Evolutionary conservation across 2,797 vertebrate species (phyloP).

Genomic region (Nannoperca australis): DNA sequence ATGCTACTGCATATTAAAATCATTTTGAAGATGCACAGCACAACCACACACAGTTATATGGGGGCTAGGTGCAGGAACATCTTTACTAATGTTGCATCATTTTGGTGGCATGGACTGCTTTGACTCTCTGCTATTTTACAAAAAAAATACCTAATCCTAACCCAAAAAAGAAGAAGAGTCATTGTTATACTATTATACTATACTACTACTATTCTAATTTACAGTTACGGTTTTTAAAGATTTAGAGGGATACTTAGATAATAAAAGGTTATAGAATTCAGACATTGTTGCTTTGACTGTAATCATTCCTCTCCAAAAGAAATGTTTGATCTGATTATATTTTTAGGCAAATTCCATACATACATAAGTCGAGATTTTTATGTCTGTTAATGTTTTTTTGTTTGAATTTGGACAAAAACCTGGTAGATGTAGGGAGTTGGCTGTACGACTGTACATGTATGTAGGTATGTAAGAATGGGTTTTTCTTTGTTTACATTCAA

Average conservation of each 20-base stretch:
- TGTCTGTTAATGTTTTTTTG: no score
- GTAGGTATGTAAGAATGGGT: not conserved
- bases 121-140: not conserved
- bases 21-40: slow-evolving; percentile 4
- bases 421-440: not conserved
- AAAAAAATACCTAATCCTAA: not conserved
- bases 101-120: not conserved
- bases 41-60: not conserved
- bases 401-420: no score
- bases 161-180: not conserved
- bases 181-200: not conserved
- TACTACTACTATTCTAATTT: not conserved
- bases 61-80: not conserved
- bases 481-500: not conserved
- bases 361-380: no score
- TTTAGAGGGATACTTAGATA: not conserved
- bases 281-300: no score
- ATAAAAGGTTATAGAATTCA: not conserved
- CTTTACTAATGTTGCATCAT: not conserved
- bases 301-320: no score
- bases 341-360: no score
- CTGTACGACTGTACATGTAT: not conserved
- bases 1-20: slow-evolving; percentile 9
- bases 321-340: no score
- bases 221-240: not conserved